Conservation (phyloP, 2,888 invertebrate genomes). For the Clepsis dumicolana region DNA sequence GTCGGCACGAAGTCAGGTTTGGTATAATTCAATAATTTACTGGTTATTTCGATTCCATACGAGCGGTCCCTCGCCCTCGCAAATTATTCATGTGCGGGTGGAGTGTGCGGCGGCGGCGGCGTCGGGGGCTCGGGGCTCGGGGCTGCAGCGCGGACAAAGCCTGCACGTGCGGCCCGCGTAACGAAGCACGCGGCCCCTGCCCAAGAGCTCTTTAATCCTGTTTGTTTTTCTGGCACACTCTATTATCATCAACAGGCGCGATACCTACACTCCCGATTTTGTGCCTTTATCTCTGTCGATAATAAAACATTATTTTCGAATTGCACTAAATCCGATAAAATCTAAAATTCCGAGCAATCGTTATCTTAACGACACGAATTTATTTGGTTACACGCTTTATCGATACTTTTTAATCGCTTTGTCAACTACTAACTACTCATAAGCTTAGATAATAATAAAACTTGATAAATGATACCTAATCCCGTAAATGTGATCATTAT, state of each 20-base stretch:
- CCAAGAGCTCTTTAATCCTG: conserved; percentile 60
- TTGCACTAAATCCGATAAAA: conserved; percentile 40
- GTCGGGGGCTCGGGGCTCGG: conserved; percentile 71
- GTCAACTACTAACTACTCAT: conserved; percentile 22
- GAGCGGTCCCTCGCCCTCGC: conserved; percentile 62
- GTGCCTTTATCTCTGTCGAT: conserved; percentile 39
- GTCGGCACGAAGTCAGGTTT: conserved; percentile 60
- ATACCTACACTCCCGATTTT: conserved; percentile 32
- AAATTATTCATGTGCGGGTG: conserved; percentile 81
- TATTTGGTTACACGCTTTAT: conserved; percentile 25
- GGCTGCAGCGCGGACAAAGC: conserved; percentile 68
- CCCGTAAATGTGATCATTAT: conserved; percentile 5
- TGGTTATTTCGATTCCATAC: conserved; percentile 76
- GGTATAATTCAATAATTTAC: conserved; percentile 82
- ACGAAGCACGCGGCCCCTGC: conserved; percentile 60
- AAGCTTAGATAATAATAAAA: conserved; percentile 7
- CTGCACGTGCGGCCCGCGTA: conserved; percentile 81
- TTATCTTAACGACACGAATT: conserved; percentile 32
- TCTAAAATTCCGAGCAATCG: conserved; percentile 43
- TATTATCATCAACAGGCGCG: conserved; percentile 38
- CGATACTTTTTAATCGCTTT: conserved; percentile 29
- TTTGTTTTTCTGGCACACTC: conserved; percentile 57
- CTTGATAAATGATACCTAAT: conserved; percentile 17
- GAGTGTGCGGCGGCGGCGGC: conserved; percentile 44
- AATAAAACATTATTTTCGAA: conserved; percentile 21